Conservation (phyloP, 1,140 invertebrate species). For the Sogatella furcifera region DNA sequence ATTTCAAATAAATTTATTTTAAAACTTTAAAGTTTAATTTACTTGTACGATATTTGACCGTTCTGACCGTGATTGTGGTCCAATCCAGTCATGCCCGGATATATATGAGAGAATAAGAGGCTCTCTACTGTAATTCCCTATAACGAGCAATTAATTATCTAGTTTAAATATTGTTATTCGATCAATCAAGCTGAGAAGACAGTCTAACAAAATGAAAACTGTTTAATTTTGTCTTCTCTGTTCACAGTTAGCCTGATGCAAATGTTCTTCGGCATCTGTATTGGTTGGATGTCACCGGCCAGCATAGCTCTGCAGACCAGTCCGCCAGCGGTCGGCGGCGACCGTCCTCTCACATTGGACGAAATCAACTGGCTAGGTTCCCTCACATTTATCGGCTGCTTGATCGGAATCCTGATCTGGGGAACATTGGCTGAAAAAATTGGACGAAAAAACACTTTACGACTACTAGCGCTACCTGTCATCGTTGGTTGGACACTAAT, state of each 20-base stretch:
- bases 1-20: too few relatives aligned
- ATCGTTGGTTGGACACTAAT: conserved; percentile 65
- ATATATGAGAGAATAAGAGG: too few relatives aligned
- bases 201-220: too few relatives aligned
- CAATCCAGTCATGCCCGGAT: too few relatives aligned
- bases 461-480: conserved; percentile 58
- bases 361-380: conserved; percentile 58
- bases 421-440: conserved; percentile 57
- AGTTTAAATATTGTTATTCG: too few relatives aligned
- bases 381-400: conserved; percentile 63
- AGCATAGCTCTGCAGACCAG: conserved; percentile 32
- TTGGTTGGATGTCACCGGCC: conserved; percentile 42
- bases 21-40: too few relatives aligned
- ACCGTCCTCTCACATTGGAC: conserved; percentile 32
- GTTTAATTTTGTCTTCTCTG: background rate
- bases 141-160: too few relatives aligned
- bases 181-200: too few relatives aligned
- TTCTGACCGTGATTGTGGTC: too few relatives aligned
- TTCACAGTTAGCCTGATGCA: conserved; percentile 39
- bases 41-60: too few relatives aligned
- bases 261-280: conserved; percentile 36
- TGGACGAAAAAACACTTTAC: conserved; percentile 62
- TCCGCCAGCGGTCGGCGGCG: conserved; percentile 29
- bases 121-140: too few relatives aligned
- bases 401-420: conserved; percentile 58